Percentiles rank a stretch among this genome's conserved stretches.
These are phyloP conservation scores for Eidolon dupreanum DNA, from an alignment of 2,797 vertebrate genomes.

Conservation along the genomic window DNA sequence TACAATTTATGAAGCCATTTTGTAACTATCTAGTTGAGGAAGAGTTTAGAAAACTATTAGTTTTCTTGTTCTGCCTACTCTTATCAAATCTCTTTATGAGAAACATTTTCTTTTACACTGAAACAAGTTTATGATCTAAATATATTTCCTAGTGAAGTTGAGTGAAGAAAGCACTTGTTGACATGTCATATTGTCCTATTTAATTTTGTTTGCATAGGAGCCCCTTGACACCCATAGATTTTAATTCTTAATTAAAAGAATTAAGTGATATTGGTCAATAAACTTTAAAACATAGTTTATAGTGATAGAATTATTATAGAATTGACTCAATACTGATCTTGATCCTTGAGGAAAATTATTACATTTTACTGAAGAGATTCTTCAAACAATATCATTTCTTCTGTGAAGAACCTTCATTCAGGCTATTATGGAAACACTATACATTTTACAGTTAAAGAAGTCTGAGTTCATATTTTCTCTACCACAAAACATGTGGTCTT, in stretches of 20 bases:
- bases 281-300: background rate
- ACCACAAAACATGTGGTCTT: background rate
- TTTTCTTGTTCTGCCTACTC: background rate
- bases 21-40: background rate
- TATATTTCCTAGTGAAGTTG: background rate
- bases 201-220: slow-evolving; percentile 12
- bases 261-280: background rate
- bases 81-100: background rate
- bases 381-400: slow-evolving; percentile 11
- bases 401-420: background rate
- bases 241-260: slow-evolving; percentile 33
- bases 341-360: background rate
- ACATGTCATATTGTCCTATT: background rate
- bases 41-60: background rate
- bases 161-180: background rate
- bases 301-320: background rate
- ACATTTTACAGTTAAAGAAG: background rate
- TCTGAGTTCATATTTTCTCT: background rate
- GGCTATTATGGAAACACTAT: background rate
- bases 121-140: background rate
- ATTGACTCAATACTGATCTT: background rate
- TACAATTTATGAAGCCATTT: background rate
- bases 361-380: background rate
- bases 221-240: background rate
- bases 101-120: background rate